phyloP scores from a whole-genome alignment of 2,113 vertebrate species.

The Bungarus multicinctus region DNA sequence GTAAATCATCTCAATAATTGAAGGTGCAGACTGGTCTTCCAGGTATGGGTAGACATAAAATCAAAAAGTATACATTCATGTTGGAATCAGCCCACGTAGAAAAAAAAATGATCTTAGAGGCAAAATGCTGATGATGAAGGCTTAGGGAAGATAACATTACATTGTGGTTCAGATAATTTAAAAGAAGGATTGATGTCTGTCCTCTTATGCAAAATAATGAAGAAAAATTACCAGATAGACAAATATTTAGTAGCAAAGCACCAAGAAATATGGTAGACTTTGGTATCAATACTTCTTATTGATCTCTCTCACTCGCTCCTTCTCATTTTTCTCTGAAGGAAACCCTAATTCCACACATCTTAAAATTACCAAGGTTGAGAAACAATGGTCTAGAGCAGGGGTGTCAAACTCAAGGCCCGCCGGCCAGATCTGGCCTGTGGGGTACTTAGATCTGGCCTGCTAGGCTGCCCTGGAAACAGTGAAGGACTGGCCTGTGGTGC shows the following conservation, averaged over 20 bases:
- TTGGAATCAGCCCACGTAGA: neutral
- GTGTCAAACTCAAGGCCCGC: too few species aligned
- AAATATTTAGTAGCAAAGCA: neutral
- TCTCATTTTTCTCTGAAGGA: neutral
- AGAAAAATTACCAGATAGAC: neutral
- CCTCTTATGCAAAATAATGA: neutral
- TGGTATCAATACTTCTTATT: neutral
- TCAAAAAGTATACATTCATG: neutral
- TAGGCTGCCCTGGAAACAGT: too few species aligned
- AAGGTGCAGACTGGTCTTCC: neutral
- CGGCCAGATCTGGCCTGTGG: too few species aligned
- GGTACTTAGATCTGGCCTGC: too few species aligned
- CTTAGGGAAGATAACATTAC: neutral
- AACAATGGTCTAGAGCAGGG: neutral
- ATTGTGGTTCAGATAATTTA: neutral
- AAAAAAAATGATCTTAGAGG: neutral
- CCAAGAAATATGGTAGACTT: neutral
- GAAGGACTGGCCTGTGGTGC: rapidly evolving
- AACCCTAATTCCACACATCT: neutral
- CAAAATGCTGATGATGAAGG: neutral
- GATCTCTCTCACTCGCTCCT: neutral
- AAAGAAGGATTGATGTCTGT: neutral
- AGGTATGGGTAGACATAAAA: neutral
- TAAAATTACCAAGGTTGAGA: neutral
- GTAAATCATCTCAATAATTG: neutral